Evolutionary conservation across 92 coral and sea anemone genomes (phyloP).

Genomic region (Blastomussa wellsi): DNA sequence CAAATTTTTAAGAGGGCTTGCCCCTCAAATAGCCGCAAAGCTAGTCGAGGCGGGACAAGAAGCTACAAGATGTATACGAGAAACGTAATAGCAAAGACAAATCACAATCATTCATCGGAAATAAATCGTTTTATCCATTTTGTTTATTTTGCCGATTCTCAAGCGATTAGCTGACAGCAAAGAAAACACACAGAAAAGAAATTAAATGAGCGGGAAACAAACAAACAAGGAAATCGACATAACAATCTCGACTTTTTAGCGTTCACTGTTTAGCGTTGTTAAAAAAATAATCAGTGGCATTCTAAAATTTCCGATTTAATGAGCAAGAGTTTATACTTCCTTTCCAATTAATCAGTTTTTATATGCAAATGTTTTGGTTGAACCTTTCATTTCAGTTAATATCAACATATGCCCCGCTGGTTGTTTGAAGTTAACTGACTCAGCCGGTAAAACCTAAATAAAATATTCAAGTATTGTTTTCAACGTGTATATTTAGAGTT

Average conservation of each 20-base stretch:
- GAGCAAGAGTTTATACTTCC: neutral
- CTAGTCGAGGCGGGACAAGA: too few species aligned
- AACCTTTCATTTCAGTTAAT: slow-evolving; percentile 1
- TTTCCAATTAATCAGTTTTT: neutral
- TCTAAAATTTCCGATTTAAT: neutral
- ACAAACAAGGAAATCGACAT: neutral
- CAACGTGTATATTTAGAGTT: neutral
- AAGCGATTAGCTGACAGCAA: neutral
- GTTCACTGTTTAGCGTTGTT: neutral
- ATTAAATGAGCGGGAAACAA: neutral
- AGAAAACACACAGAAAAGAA: neutral
- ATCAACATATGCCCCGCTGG: neutral
- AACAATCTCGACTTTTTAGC: neutral
- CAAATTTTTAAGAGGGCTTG: too few species aligned
- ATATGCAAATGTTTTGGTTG: neutral
- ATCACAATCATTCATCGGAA: slow-evolving; percentile 7
- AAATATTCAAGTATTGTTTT: neutral
- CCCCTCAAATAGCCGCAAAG: too few species aligned
- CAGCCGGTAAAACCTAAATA: neutral
- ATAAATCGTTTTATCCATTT: neutral
- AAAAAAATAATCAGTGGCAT: neutral
- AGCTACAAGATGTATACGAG: too few species aligned
- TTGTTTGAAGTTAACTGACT: neutral
- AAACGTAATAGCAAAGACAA: too few species aligned
- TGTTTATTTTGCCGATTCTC: neutral